Percentiles rank a stretch among this genome's conserved stretches.
phyloP scores from a whole-genome alignment of 1,140 invertebrate genomes.

The Drosophila rhopaloa region DNA sequence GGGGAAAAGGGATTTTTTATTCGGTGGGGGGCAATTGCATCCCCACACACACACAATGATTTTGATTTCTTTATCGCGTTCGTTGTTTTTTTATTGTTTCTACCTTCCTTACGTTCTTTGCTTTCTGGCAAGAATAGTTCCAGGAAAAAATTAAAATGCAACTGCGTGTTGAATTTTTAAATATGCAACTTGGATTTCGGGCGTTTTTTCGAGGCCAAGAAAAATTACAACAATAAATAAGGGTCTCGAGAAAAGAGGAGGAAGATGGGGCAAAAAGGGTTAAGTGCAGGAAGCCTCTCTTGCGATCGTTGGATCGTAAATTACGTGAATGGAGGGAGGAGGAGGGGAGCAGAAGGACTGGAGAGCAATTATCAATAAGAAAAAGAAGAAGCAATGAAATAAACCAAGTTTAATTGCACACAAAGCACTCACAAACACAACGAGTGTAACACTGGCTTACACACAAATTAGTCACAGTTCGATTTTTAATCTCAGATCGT shows the following conservation, averaged over 20 bases:
- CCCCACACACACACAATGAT: constrained; percentile 21
- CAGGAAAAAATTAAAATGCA: constrained; percentile 71
- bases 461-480: constrained; percentile 11
- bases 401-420: constrained; percentile 22
- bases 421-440: constrained; percentile 6
- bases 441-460: constrained; percentile 1
- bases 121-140: constrained; percentile 48
- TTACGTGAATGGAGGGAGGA: constrained; percentile 3
- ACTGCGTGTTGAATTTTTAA: constrained; percentile 71
- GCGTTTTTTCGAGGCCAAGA: constrained; percentile 10
- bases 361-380: constrained; percentile 43
- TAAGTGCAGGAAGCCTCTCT: constrained; percentile 16
- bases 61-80: constrained; percentile 48
- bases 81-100: constrained; percentile 15
- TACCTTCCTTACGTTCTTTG: constrained; percentile 10
- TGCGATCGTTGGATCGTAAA: constrained; percentile 29
- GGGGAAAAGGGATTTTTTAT: constrained; percentile 12
- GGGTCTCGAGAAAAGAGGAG: not conserved
- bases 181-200: constrained; percentile 43
- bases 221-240: constrained; percentile 62
- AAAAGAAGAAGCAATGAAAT: constrained; percentile 27
- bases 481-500: constrained; percentile 10
- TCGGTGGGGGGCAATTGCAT: constrained; percentile 33
- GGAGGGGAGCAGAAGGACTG: constrained; percentile 23
- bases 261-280: constrained; percentile 1